These are phyloP conservation scores for Montipora capricornis DNA, from an alignment of 64 coral and sea anemone species.

Conservation along the genomic window DNA sequence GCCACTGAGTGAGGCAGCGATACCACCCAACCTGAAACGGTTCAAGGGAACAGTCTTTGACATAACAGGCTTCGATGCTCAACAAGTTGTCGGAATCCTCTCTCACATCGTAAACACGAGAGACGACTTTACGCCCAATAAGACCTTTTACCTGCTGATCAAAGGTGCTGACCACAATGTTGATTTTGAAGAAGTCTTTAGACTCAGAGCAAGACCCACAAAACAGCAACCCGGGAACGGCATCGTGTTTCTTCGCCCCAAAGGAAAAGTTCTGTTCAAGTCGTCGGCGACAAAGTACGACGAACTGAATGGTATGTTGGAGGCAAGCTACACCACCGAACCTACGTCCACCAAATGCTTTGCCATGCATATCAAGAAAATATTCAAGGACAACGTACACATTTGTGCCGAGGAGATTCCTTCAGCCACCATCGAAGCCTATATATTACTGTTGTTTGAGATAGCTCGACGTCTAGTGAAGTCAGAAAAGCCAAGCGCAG, in stretches of 20 bases:
- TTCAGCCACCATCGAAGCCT: constrained; percentile 13
- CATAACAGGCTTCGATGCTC: background rate
- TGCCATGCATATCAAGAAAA: background rate
- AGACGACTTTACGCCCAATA: background rate
- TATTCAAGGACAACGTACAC: background rate
- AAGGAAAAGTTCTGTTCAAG: background rate
- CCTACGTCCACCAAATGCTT: background rate
- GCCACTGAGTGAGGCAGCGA: too few species aligned
- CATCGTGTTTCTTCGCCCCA: background rate
- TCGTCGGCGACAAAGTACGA: background rate
- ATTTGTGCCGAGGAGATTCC: background rate
- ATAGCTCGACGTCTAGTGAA: constrained; percentile 6
- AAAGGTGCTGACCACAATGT: background rate
- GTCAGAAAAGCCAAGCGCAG: background rate
- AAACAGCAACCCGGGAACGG: constrained; percentile 17
- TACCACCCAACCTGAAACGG: background rate
- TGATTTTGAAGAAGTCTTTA: background rate
- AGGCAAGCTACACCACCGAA: background rate
- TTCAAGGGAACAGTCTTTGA: background rate
- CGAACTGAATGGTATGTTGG: background rate
- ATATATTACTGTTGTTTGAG: constrained; percentile 8
- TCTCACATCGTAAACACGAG: background rate
- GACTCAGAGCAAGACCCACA: constrained; percentile 18
- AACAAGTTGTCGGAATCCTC: constrained; percentile 10
- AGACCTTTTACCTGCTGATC: constrained; percentile 28